A percentile compares a stretch with the other conserved stretches of the same genome.
phyloP scores from a whole-genome alignment of 2,797 vertebrate genomes.

The Paedocypris micromegethes region DNA sequence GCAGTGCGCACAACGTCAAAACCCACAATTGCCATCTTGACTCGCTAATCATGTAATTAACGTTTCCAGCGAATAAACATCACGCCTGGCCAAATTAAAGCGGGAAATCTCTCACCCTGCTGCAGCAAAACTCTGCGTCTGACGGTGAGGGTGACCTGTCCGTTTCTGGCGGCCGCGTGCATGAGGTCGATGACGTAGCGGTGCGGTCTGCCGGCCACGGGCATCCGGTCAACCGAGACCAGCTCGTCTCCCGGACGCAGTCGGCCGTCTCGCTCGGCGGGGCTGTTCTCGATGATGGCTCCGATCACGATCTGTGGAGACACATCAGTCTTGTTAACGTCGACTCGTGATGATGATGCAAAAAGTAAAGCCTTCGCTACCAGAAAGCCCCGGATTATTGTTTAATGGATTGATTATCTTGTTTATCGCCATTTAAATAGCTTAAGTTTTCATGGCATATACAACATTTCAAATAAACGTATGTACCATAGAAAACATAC shows the following conservation, averaged over 20 bases:
- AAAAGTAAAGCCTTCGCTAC: too few species aligned
- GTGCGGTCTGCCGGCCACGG: slow-evolving; percentile 95
- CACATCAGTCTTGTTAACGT: slow-evolving; percentile 37
- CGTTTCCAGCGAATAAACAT: background rate
- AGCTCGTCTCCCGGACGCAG: slow-evolving; percentile 94
- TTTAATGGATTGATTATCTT: too few species aligned
- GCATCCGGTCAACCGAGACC: slow-evolving; percentile 93
- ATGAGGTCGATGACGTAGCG: slow-evolving; percentile 98
- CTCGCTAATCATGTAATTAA: background rate
- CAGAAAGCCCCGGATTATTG: too few species aligned
- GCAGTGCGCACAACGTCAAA: slow-evolving; percentile 33
- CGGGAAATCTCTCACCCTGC: slow-evolving; percentile 25
- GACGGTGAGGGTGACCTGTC: slow-evolving; percentile 96
- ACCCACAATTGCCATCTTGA: background rate
- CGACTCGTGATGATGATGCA: background rate
- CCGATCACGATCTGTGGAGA: slow-evolving; percentile 92
- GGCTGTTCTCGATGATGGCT: slow-evolving; percentile 97
- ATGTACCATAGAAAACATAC: too few species aligned
- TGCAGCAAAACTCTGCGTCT: slow-evolving; percentile 85
- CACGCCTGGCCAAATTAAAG: background rate
- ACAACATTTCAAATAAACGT: too few species aligned
- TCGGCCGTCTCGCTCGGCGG: slow-evolving; percentile 92
- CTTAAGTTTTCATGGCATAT: too few species aligned
- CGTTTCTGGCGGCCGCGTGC: slow-evolving; percentile 94
- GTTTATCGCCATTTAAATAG: too few species aligned